Percentiles rank a stretch among this genome's conserved stretches.
phyloP scores from a whole-genome alignment of 2,113 vertebrate species.

The Hippoglossus stenolepis region DNA sequence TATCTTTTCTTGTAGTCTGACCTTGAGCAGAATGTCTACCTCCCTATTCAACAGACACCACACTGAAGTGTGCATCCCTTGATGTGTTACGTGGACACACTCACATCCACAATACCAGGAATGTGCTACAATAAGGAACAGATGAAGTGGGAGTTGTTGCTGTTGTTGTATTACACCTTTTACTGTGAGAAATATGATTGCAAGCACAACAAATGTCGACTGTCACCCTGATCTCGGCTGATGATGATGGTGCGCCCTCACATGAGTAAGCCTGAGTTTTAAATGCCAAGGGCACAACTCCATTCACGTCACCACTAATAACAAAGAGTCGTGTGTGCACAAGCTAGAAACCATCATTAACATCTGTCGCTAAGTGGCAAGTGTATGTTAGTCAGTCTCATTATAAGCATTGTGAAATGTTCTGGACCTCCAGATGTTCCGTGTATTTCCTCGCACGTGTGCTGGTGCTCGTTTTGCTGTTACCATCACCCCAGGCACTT shows the following conservation, averaged over 20 bases:
- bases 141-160: too few relatives aligned
- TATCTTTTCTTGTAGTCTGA: constrained; percentile 24
- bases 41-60: constrained; percentile 16
- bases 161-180: neutral
- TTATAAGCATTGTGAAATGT: constrained; percentile 23
- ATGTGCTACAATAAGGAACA: neutral
- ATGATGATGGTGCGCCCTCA: constrained; percentile 25
- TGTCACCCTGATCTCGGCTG: constrained; percentile 16
- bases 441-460: constrained; percentile 20
- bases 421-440: constrained; percentile 53
- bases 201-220: constrained; percentile 2
- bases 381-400: constrained; percentile 23
- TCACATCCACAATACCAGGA: neutral
- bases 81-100: neutral
- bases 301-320: constrained; percentile 29
- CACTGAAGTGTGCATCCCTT: constrained; percentile 1
- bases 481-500: constrained; percentile 32
- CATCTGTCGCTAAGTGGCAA: constrained; percentile 27
- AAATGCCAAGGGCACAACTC: constrained; percentile 45
- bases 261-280: constrained; percentile 10
- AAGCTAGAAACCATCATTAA: constrained; percentile 24
- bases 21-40: constrained; percentile 35
- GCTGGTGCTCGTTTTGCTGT: constrained; percentile 27
- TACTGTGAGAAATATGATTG: constrained; percentile 7
- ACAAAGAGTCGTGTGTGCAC: constrained; percentile 18